These are phyloP conservation scores for Rambutsinella grinnellia DNA, from an alignment of 2,888 invertebrate species.

Conservation along the genomic window DNA sequence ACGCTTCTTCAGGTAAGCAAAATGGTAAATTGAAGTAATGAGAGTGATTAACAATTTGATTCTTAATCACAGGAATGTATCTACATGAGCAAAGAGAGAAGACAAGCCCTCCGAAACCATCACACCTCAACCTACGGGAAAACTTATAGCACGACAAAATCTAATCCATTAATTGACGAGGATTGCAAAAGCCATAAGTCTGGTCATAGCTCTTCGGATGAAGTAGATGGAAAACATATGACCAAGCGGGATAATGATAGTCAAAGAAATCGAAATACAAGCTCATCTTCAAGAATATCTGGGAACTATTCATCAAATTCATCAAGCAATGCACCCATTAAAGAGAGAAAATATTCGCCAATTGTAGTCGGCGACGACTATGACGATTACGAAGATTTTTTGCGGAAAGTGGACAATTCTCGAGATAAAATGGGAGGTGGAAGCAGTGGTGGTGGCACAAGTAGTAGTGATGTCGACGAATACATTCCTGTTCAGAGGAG, in stretches of 20 bases:
- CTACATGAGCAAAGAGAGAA: constrained; percentile 76
- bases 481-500: constrained; percentile 24
- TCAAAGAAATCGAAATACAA: background rate
- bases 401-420: constrained; percentile 16
- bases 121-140: constrained; percentile 68
- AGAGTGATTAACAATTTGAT: constrained; percentile 31
- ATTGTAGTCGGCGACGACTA: constrained; percentile 23
- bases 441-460: constrained; percentile 25
- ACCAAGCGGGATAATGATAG: background rate
- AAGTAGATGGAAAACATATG: constrained; percentile 18
- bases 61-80: constrained; percentile 73
- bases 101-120: constrained; percentile 73
- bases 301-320: constrained; percentile 3
- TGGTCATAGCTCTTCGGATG: constrained; percentile 41
- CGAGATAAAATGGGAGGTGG: constrained; percentile 16
- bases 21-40: no score
- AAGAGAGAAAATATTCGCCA: constrained; percentile 39
- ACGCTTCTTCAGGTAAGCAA: constrained; percentile 74
- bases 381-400: constrained; percentile 46
- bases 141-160: constrained; percentile 30
- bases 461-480: constrained; percentile 33
- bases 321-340: constrained; percentile 18
- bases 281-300: constrained; percentile 27
- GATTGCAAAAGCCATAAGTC: constrained; percentile 18
- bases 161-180: constrained; percentile 21